These are phyloP conservation scores for Eolophus roseicapilla DNA, from an alignment of 2,113 vertebrate species.

Conservation along the genomic window DNA sequence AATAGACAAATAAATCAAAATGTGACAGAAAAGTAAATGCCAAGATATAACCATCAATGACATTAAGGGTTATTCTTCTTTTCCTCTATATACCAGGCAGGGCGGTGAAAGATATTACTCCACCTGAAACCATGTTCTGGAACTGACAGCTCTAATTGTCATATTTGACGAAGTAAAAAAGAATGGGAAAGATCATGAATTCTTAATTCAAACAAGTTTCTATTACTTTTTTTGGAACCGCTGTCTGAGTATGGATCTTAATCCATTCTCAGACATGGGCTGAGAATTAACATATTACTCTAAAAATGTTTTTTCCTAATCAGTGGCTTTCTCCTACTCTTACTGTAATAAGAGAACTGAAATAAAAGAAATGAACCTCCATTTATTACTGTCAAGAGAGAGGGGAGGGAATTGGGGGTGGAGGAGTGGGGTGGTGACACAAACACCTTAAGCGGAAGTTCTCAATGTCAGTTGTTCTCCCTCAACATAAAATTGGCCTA, in stretches of 20 bases:
- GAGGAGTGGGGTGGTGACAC: not conserved
- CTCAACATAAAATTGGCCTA: not conserved
- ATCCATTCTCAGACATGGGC: not conserved
- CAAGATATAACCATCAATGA: not conserved
- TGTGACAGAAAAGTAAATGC: not conserved
- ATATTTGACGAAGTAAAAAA: not conserved
- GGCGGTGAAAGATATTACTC: not conserved
- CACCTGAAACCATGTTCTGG: not conserved
- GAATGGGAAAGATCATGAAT: conserved; percentile 8
- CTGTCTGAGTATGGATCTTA: not conserved
- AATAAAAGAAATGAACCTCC: not conserved
- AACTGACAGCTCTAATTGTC: conserved; percentile 27
- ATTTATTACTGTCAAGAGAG: not conserved
- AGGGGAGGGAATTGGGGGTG: not conserved
- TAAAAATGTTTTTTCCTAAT: not conserved
- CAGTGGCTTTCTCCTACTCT: not conserved
- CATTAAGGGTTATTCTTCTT: not conserved
- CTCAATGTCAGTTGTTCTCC: not conserved
- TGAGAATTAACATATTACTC: not conserved
- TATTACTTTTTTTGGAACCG: not conserved
- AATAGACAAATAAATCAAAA: not conserved
- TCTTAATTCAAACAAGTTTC: not conserved
- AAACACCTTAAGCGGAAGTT: not conserved
- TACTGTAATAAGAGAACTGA: not conserved
- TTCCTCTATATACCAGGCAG: not conserved